Conservation (phyloP, 2,113 vertebrate species). For the Varanus komodoensis region DNA sequence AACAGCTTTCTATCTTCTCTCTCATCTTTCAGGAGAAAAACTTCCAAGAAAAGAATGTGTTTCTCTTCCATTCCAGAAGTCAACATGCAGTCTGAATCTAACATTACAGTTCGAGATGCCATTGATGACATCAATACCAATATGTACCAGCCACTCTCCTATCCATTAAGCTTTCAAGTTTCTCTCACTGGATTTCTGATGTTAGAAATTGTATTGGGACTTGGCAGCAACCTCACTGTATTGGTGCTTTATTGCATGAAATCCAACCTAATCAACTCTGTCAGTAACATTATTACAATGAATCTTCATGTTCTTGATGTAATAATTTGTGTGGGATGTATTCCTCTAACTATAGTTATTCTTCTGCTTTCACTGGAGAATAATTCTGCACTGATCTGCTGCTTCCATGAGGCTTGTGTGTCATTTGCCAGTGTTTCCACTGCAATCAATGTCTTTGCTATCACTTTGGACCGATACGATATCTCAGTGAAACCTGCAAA, state of each 20-base stretch:
- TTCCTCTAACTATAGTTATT: conserved; percentile 95
- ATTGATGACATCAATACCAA: conserved; percentile 87
- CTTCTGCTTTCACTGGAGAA: conserved; percentile 92
- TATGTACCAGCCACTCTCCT: conserved; percentile 89
- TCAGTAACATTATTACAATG: conserved; percentile 99
- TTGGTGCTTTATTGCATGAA: conserved; percentile 99
- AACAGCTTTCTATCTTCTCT: conserved; percentile 75
- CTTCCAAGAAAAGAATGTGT: conserved; percentile 93
- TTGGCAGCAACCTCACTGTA: conserved; percentile 98
- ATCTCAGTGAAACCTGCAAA: conserved; percentile 98
- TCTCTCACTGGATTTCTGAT: conserved; percentile 96
- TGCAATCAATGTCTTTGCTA: conserved; percentile 96
- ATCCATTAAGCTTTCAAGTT: conserved; percentile 95
- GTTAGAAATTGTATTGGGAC: conserved; percentile 96
- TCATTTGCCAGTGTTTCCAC: conserved; percentile 97
- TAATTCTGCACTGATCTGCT: conserved; percentile 94
- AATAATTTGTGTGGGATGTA: conserved; percentile 95
- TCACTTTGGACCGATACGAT: conserved; percentile 97
- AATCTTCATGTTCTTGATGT: conserved; percentile 98
- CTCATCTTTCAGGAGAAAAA: conserved; percentile 78
- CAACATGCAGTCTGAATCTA: conserved; percentile 94
- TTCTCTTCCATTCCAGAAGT: conserved; percentile 87
- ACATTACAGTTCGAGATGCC: conserved; percentile 95
- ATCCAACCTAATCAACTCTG: conserved; percentile 98
- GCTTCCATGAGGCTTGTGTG: conserved; percentile 98